Percentiles rank a stretch among this genome's conserved stretches.
phyloP scores from a whole-genome alignment of 2,113 vertebrate species.

The Tenrec ecaudatus region DNA sequence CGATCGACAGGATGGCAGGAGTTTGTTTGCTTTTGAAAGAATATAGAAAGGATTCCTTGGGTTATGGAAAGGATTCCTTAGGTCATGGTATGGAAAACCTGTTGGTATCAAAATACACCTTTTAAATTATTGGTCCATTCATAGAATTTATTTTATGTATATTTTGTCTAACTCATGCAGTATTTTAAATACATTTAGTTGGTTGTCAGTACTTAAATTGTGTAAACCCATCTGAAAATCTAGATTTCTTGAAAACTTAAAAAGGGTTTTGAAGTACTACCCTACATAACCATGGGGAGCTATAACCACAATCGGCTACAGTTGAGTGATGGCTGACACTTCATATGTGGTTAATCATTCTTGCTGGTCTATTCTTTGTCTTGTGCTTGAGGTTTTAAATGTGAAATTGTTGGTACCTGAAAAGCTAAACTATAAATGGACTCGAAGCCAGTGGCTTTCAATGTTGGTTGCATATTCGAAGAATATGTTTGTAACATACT shows the following conservation, averaged over 20 bases:
- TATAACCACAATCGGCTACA: not conserved
- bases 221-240: constrained; percentile 18
- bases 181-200: constrained; percentile 59
- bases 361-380: not conserved
- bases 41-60: constrained; percentile 1
- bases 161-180: constrained; percentile 24
- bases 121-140: constrained; percentile 32
- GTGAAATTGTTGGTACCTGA: not conserved
- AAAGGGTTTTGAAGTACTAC: not conserved
- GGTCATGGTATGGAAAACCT: constrained; percentile 11
- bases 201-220: constrained; percentile 46
- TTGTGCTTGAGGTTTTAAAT: not conserved
- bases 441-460: not conserved
- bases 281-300: not conserved
- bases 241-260: constrained; percentile 6
- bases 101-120: constrained; percentile 29
- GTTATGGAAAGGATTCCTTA: constrained; percentile 12
- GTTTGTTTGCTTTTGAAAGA: not conserved
- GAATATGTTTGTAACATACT: not conserved
- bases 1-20: too few relatives aligned
- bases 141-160: not conserved
- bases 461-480: not conserved
- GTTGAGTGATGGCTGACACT: not conserved
- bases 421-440: not conserved
- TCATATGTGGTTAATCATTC: not conserved